Evolutionary conservation across 2,797 vertebrate species (phyloP).

Genomic region (Peromyscus eremicus): DNA sequence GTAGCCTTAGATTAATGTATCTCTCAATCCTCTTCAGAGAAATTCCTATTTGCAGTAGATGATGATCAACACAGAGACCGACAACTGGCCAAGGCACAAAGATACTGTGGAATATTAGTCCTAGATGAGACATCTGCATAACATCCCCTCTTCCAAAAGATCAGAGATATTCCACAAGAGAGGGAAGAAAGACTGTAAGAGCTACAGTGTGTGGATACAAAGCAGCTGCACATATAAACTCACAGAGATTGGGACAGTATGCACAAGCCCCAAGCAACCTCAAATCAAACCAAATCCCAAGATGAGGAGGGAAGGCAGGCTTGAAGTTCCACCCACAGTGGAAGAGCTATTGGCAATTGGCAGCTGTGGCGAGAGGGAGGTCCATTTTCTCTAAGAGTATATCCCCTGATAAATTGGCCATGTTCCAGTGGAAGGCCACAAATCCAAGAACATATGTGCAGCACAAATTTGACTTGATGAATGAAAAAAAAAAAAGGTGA

Average conservation of each 20-base stretch:
- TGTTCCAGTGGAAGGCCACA: not conserved
- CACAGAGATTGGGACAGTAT: not conserved
- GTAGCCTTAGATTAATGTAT: not conserved
- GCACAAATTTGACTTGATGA: not conserved
- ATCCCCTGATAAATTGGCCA: not conserved
- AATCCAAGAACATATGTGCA: not conserved
- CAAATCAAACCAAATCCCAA: not conserved
- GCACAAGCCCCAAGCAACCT: not conserved
- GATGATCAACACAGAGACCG: not conserved
- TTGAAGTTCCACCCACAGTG: not conserved
- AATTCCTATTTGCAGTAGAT: not conserved
- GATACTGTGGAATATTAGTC: not conserved
- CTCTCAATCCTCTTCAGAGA: not conserved
- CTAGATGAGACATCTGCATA: not conserved
- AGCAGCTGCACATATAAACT: not conserved
- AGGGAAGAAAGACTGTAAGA: not conserved
- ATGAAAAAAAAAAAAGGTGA: not conserved
- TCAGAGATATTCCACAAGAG: not conserved
- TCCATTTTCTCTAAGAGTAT: conserved; percentile 4
- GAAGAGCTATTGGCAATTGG: not conserved
- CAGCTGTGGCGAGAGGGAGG: not conserved
- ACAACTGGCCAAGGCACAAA: not conserved
- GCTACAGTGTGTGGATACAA: no score
- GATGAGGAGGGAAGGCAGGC: no score
- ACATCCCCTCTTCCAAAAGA: no score